Percentiles rank a stretch among this genome's conserved stretches.
These are phyloP conservation scores for Sebastes hubbsi DNA, from an alignment of 2,797 vertebrate species.

Conservation along the genomic window DNA sequence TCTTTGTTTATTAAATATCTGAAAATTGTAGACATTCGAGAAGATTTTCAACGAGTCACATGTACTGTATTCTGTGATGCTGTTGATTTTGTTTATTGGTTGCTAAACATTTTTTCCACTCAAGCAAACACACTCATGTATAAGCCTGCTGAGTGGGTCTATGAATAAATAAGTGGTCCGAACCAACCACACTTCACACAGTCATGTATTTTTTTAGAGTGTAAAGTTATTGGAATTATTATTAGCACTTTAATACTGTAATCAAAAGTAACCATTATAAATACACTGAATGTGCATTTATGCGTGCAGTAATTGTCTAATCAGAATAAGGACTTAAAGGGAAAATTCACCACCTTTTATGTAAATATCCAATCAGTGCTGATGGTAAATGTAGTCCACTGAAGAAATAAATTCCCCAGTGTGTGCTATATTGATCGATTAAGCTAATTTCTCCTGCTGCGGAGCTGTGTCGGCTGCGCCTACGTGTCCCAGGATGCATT, in stretches of 20 bases:
- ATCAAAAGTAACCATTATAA: constrained; percentile 4
- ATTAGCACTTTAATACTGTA: not conserved
- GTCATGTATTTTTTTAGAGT: constrained; percentile 29
- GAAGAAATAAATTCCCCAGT: no score
- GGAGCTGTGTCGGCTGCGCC: no score
- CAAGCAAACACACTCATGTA: constrained; percentile 43
- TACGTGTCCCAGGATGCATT: no score
- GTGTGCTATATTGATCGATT: no score
- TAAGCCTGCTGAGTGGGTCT: constrained; percentile 58
- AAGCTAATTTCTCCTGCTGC: no score
- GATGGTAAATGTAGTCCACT: no score
- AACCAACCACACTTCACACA: constrained; percentile 38
- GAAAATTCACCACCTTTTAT: no score
- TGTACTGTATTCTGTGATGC: not conserved
- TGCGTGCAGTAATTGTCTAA: not conserved
- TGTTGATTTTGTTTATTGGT: constrained; percentile 18
- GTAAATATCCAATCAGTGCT: no score
- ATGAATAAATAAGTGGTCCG: constrained; percentile 71
- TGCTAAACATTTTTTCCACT: constrained; percentile 44
- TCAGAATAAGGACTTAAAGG: not conserved
- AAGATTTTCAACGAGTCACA: not conserved
- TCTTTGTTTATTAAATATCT: not conserved
- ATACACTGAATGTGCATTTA: not conserved
- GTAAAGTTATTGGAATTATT: constrained; percentile 12
- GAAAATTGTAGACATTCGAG: not conserved